These are phyloP conservation scores for Cryptocephalus primarius DNA, from an alignment of 2,888 invertebrate species.

Conservation along the genomic window DNA sequence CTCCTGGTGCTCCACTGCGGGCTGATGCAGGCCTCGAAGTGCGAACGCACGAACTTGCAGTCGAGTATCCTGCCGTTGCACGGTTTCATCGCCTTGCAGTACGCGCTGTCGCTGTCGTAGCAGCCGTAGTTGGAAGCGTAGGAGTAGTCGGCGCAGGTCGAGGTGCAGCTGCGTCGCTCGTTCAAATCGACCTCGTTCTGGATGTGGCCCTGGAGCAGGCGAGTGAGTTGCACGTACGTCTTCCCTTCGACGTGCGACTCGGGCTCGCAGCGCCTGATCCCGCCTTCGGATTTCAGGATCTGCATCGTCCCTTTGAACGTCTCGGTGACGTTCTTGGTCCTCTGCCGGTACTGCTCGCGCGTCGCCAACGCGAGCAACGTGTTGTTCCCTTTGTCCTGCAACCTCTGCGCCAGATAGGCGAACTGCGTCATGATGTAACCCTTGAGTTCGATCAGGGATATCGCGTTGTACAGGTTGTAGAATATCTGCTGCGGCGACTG, in stretches of 20 bases:
- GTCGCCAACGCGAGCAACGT: slow-evolving; percentile 9
- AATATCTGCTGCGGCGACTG: slow-evolving; percentile 69
- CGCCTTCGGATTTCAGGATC: slow-evolving; percentile 2
- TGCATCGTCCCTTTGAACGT: slow-evolving; percentile 9
- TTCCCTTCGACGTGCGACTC: slow-evolving; percentile 20
- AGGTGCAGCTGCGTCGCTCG: slow-evolving; percentile 53
- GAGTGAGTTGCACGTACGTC: slow-evolving; percentile 63
- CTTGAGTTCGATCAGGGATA: slow-evolving; percentile 68
- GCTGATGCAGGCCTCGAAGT: slow-evolving; percentile 35
- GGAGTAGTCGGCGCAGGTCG: slow-evolving; percentile 27
- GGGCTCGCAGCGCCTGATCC: slow-evolving; percentile 18
- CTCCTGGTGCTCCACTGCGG: slow-evolving; percentile 41
- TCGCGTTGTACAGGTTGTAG: slow-evolving; percentile 64
- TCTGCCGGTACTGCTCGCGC: slow-evolving; percentile 10
- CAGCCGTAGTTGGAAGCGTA: slow-evolving; percentile 13
- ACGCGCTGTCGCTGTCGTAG: slow-evolving; percentile 16
- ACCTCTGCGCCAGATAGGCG: slow-evolving; percentile 13
- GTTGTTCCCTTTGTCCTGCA: slow-evolving; percentile 14
- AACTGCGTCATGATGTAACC: slow-evolving; percentile 70
- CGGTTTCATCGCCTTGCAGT: slow-evolving; percentile 15
- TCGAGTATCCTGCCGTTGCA: slow-evolving; percentile 16
- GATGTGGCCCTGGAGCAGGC: slow-evolving; percentile 69
- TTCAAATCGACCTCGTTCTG: slow-evolving; percentile 78
- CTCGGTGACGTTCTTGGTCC: slow-evolving; percentile 9
- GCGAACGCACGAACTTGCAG: slow-evolving; percentile 19